phyloP scores from a whole-genome alignment of 2,113 vertebrate species.

The Dissostichus mawsoni region DNA sequence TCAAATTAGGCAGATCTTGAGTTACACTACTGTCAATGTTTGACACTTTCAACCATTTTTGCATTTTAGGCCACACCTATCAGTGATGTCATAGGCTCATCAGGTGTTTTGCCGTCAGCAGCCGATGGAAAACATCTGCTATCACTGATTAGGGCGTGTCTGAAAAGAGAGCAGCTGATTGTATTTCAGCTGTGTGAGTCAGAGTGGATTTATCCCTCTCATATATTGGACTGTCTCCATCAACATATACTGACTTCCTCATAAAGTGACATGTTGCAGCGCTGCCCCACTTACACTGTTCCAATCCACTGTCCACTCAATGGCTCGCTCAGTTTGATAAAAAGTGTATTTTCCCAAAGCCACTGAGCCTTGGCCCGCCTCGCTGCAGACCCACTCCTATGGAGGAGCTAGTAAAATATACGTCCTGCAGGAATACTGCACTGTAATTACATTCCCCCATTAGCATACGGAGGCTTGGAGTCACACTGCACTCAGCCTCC shows the following conservation, averaged over 20 bases:
- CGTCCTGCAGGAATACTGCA: conserved; percentile 77
- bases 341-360: conserved; percentile 57
- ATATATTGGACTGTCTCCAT: conserved; percentile 14
- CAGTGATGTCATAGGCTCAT: conserved; percentile 47
- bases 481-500: conserved; percentile 75
- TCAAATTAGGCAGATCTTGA: not conserved
- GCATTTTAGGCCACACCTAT: not conserved
- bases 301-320: conserved; percentile 53
- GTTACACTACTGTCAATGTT: not conserved
- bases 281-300: conserved; percentile 38
- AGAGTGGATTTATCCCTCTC: conserved; percentile 16
- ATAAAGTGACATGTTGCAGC: conserved; percentile 35
- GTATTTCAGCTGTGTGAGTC: conserved; percentile 14
- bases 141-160: conserved; percentile 39
- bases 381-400: conserved; percentile 60
- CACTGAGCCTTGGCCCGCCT: conserved; percentile 52
- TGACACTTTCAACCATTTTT: not conserved
- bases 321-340: conserved; percentile 38
- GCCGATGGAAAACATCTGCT: conserved; percentile 51
- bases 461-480: conserved; percentile 78
- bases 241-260: conserved; percentile 18
- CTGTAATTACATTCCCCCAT: conserved; percentile 81
- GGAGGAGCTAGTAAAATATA: conserved; percentile 69
- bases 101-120: conserved; percentile 54
- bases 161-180: conserved; percentile 19